Evolutionary conservation across 2,888 invertebrate species (phyloP).

Genomic region (Ashinkailepas kermadecensis): DNA sequence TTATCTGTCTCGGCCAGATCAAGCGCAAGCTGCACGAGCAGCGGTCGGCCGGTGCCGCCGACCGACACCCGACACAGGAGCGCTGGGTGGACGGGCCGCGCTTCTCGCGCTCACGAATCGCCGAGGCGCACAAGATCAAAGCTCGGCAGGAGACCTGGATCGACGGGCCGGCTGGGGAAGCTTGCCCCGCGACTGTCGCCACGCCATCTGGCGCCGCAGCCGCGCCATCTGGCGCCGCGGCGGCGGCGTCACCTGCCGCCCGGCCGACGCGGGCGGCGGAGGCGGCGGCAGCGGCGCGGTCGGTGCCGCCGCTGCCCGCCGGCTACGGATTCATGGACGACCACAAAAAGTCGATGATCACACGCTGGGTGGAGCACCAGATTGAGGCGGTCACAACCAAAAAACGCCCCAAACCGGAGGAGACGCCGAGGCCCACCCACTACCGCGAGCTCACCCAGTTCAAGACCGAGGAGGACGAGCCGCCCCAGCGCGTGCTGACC

Average conservation of each 20-base stretch:
- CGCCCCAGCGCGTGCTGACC: background rate
- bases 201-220: constrained; percentile 33
- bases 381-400: constrained; percentile 50
- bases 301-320: constrained; percentile 23
- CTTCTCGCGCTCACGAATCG: constrained; percentile 46
- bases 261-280: constrained; percentile 37
- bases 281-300: constrained; percentile 41
- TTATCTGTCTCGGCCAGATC: no score
- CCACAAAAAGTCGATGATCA: constrained; percentile 86
- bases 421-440: constrained; percentile 45
- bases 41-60: constrained; percentile 2
- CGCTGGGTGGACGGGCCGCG: constrained; percentile 96
- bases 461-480: constrained; percentile 45
- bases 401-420: constrained; percentile 40
- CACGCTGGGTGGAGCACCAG: constrained; percentile 88
- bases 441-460: constrained; percentile 56
- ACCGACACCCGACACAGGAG: constrained; percentile 58
- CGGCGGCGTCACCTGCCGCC: constrained; percentile 24
- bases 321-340: constrained; percentile 87
- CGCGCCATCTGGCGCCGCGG: constrained; percentile 6
- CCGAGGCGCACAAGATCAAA: constrained; percentile 61
- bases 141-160: constrained; percentile 84
- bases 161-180: constrained; percentile 77
- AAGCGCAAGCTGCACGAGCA: background rate
- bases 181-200: constrained; percentile 40